Conservation (phyloP, 1,140 invertebrate species). For the Procambarus clarkii region DNA sequence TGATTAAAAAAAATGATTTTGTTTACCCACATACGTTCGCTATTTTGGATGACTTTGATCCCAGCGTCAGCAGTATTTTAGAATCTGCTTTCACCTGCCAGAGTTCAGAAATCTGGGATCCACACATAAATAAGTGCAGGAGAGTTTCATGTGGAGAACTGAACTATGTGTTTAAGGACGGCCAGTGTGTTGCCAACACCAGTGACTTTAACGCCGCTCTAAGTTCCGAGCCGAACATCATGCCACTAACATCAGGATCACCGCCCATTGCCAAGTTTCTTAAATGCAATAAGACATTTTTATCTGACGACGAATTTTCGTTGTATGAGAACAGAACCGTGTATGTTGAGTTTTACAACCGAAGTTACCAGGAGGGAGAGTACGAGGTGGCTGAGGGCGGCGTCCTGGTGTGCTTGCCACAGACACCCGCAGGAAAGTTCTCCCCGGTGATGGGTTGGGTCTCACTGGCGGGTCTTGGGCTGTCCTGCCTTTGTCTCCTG, state of each 20-base stretch:
- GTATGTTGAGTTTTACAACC: constrained; percentile 75
- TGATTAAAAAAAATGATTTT: too few species aligned
- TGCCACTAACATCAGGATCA: too few species aligned
- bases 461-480: constrained; percentile 76
- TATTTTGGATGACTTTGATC: too few species aligned
- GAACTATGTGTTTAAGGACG: too few species aligned
- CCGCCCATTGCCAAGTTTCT: constrained; percentile 68
- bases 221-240: constrained; percentile 14
- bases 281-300: constrained; percentile 8
- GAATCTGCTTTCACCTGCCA: constrained; percentile 73
- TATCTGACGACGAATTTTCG: constrained; percentile 76
- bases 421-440: constrained; percentile 75
- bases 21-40: too few species aligned
- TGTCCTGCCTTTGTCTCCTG: constrained; percentile 78
- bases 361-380: constrained; percentile 73
- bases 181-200: too few species aligned
- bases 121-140: too few species aligned
- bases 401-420: constrained; percentile 73
- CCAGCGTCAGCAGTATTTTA: too few species aligned
- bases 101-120: too few species aligned
- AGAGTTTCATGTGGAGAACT: too few species aligned
- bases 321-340: constrained; percentile 75
- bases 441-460: constrained; percentile 76
- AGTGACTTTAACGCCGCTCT: constrained; percentile 4
- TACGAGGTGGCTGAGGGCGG: constrained; percentile 74